A percentile compares a stretch with the other conserved stretches of the same genome.
phyloP scores from a whole-genome alignment of 2,797 vertebrate genomes.

The Synanceia verrucosa region DNA sequence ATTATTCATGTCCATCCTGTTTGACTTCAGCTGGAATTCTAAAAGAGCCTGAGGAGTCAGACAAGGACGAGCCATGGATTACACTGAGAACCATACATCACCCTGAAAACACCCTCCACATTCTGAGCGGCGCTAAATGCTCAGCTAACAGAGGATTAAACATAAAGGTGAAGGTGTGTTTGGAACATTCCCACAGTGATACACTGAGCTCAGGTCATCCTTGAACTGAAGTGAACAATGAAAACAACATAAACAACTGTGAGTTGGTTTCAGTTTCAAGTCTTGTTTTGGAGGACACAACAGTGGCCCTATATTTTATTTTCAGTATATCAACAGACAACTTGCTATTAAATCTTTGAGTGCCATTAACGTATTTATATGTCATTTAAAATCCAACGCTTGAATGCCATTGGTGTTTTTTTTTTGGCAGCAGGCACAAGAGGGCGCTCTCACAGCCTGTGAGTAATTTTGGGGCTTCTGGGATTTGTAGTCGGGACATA shows the following conservation, averaged over 20 bases:
- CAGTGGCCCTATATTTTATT: too few relatives aligned
- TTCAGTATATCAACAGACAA: too few relatives aligned
- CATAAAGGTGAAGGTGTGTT: conserved; percentile 17
- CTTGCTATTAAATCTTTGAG: too few relatives aligned
- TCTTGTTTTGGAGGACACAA: neutral
- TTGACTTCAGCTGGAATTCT: conserved; percentile 56
- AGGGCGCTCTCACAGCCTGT: too few relatives aligned
- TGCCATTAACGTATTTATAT: too few relatives aligned
- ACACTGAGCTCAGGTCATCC: neutral
- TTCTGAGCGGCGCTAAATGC: conserved; percentile 26
- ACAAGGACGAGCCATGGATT: conserved; percentile 49
- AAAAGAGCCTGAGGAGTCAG: conserved; percentile 47
- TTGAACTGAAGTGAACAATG: neutral
- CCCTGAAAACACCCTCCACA: conserved; percentile 16
- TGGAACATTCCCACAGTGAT: neutral
- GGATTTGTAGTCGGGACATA: too few relatives aligned
- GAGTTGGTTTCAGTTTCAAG: neutral
- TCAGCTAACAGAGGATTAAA: conserved; percentile 39
- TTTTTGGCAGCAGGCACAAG: too few relatives aligned
- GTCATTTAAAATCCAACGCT: too few relatives aligned
- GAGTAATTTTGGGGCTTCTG: too few relatives aligned
- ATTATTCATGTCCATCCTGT: conserved; percentile 58
- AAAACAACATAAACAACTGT: neutral
- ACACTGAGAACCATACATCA: conserved; percentile 34
- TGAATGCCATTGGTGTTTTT: too few relatives aligned